phyloP scores from a whole-genome alignment of 2,888 invertebrate species.

The Hedychridium roseum region DNA sequence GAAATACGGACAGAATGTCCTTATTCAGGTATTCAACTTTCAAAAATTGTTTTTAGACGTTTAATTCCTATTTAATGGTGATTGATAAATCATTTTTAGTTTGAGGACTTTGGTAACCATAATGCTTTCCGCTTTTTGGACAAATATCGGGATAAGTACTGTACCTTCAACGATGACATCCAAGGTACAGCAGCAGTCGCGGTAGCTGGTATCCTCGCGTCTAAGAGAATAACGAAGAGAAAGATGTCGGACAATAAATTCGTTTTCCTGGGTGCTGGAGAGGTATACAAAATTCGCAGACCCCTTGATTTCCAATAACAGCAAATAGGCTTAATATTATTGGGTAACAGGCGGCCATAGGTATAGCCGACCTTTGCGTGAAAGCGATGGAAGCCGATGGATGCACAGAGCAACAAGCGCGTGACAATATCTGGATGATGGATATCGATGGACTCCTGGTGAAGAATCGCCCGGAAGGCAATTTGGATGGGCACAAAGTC shows the following conservation, averaged over 20 bases:
- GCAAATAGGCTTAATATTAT: background rate
- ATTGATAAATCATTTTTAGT: conserved; percentile 68
- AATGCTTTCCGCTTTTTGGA: conserved; percentile 96
- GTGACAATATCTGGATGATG: conserved; percentile 92
- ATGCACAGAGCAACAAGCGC: conserved; percentile 74
- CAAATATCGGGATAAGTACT: conserved; percentile 89
- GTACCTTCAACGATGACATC: conserved; percentile 99
- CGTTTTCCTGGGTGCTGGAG: conserved; percentile 90
- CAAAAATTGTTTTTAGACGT: too few species aligned
- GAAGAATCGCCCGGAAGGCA: conserved; percentile 71
- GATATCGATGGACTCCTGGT: conserved; percentile 92
- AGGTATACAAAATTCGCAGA: conserved; percentile 61
- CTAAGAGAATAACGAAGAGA: conserved; percentile 78
- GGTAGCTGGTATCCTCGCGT: conserved; percentile 89
- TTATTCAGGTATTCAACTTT: conserved; percentile 79
- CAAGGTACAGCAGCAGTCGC: conserved; percentile 97
- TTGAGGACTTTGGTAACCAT: conserved; percentile 97
- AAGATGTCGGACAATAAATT: conserved; percentile 87
- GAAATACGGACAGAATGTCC: conserved; percentile 85
- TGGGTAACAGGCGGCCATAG: conserved; percentile 79
- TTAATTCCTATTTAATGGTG: too few species aligned
- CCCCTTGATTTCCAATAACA: background rate
- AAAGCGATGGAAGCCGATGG: conserved; percentile 86
- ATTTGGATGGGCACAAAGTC: conserved; percentile 74
- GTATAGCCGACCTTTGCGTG: conserved; percentile 89